Evolutionary conservation across 1,140 invertebrate genomes (phyloP), one percentile per base, ranked within the genome.

Genomic region (Linepithema humile): DNA sequence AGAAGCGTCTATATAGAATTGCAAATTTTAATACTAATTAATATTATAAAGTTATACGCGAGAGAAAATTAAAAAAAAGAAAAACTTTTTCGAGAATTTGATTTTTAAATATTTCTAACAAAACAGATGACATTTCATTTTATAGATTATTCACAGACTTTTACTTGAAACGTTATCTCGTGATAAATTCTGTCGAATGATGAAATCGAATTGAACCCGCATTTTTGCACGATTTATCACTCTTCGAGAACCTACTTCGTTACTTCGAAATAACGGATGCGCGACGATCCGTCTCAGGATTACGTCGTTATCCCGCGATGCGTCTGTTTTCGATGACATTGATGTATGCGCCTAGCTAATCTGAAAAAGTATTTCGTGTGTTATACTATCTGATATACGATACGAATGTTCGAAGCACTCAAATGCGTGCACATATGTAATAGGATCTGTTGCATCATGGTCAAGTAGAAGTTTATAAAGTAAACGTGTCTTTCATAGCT

Each of bases 281-380:
- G 35, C 75, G 64, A 80, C 75, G 50, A 70, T 80, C 64, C 35
- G 75, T 80, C 64, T 80, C 48, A 57, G 75, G 75, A 80, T 80
- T 80, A 78, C 62, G 45, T 78, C 74, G 74, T 67, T 59, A 57
- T 23, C 35, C 35, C 26, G 15, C 20, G 48, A 57, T 45, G 10
- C 23, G 48, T 69, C 35, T 20, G 64, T 80, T 55, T 70, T 48
- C 64, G 10, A 48, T 80, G 75, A 70, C 75, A 70, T 80, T 80
- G 75, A 80, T 80, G 64, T 70, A 80, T 80, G 75, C 64, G 64
- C n/a, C n/a, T 17, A 55, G 64, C 75, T 70, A 80, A 70, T 80
- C 75, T 55, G 75, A 53, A 77, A 80, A 55, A 69, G 75, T 26
- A 12, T 26, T 6, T 40, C 75, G 75, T 70, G 40, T 55, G 64